Percentiles rank a stretch among this genome's conserved stretches.
phyloP scores from a whole-genome alignment of 2,797 vertebrate genomes.

The Lacerta agilis region DNA sequence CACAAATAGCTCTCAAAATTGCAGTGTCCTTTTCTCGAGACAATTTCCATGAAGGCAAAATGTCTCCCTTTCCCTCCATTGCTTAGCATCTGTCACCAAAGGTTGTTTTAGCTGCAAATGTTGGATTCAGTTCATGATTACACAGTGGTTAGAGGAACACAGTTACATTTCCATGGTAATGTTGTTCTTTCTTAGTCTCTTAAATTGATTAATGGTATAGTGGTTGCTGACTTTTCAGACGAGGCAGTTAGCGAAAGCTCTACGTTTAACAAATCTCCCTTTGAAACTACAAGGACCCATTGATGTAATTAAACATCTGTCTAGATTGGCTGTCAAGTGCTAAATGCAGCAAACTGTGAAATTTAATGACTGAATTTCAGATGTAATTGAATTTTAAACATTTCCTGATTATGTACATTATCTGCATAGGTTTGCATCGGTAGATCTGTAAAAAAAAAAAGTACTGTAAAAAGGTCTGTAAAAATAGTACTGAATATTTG shows the following conservation, averaged over 20 bases:
- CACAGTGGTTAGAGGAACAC: neutral
- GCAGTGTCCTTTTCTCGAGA: neutral
- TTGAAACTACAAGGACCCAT: conserved; percentile 8
- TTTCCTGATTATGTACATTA: neutral
- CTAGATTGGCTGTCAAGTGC: neutral
- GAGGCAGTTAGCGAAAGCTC: conserved; percentile 5
- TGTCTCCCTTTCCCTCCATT: neutral
- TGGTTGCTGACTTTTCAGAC: conserved; percentile 12
- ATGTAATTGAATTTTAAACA: conserved; percentile 6
- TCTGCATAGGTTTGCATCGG: neutral
- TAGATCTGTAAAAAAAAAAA: neutral
- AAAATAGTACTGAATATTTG: neutral
- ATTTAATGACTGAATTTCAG: neutral
- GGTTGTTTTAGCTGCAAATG: neutral
- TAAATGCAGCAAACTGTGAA: neutral
- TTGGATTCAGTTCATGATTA: conserved; percentile 1
- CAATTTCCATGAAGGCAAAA: neutral
- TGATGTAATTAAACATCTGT: conserved; percentile 20
- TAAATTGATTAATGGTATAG: conserved; percentile 6
- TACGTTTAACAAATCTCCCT: conserved; percentile 1
- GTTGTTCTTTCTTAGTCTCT: neutral
- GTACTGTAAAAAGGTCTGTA: neutral
- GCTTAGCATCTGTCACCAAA: neutral
- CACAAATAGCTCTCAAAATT: neutral
- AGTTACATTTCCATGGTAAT: conserved; percentile 29